These are phyloP conservation scores for Xiphorhynchus elegans DNA, from an alignment of 2,113 vertebrate genomes.

Conservation along the genomic window DNA sequence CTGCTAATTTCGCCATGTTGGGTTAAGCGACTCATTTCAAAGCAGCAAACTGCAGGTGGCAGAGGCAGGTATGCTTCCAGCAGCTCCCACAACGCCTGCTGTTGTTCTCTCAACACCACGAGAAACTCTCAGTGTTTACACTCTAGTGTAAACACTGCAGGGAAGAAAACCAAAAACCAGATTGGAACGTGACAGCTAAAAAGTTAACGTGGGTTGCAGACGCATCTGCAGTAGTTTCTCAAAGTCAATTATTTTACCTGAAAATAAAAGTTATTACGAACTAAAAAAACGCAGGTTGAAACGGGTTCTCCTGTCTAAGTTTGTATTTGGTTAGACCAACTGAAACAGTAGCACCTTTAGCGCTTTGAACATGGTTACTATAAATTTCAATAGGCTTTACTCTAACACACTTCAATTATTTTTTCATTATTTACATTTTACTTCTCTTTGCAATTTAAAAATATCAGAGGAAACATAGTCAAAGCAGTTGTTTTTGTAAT, in stretches of 20 bases:
- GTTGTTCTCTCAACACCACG: not conserved
- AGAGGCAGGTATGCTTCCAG: slow-evolving; percentile 8
- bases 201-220: not conserved
- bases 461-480: not conserved
- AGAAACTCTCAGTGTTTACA: not conserved
- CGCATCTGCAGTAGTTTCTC: not conserved
- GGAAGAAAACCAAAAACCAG: not conserved
- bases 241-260: not conserved
- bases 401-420: not conserved
- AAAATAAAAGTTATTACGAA: not conserved
- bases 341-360: not conserved
- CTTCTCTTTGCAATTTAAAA: slow-evolving; percentile 16
- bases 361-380: not conserved
- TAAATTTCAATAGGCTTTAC: not conserved
- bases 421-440: slow-evolving; percentile 16
- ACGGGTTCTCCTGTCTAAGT: not conserved
- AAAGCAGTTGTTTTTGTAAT: slow-evolving; percentile 28
- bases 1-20: not conserved
- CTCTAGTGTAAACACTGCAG: not conserved
- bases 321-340: not conserved
- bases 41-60: slow-evolving; percentile 41
- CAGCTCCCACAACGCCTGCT: not conserved
- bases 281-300: not conserved
- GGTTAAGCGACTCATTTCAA: not conserved
- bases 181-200: not conserved